Conservation (phyloP, 64 coral and sea anemone genomes). For the Dendrophyllia cribrosa region DNA sequence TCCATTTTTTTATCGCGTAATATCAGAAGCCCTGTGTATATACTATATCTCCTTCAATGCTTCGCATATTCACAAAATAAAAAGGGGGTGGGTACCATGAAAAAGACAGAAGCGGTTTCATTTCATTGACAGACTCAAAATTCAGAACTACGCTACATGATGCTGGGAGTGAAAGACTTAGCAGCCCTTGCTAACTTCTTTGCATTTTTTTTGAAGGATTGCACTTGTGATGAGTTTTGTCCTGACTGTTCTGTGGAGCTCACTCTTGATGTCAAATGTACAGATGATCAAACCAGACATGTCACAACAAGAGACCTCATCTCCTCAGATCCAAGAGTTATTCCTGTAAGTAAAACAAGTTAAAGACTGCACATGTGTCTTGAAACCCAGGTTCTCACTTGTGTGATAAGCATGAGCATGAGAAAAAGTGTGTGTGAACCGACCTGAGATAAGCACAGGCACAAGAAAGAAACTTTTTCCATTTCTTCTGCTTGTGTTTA, state of each 20-base stretch:
- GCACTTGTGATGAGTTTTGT: slow-evolving; percentile 98
- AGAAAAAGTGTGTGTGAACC: too few species aligned
- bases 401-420: too few species aligned
- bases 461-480: too few species aligned
- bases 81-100: too few species aligned
- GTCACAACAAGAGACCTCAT: slow-evolving; percentile 92
- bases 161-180: slow-evolving; percentile 23
- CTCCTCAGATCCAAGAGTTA: slow-evolving; percentile 82
- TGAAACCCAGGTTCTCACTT: too few species aligned
- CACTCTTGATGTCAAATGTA: slow-evolving; percentile 95
- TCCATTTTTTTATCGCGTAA: too few species aligned
- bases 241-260: slow-evolving; percentile 95
- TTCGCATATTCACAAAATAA: too few species aligned
- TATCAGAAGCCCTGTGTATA: too few species aligned
- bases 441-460: too few species aligned
- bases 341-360: slow-evolving; percentile 69
- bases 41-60: too few species aligned
- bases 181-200: neutral
- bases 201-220: slow-evolving; percentile 73
- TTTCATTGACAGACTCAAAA: neutral
- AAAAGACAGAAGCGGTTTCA: too few species aligned
- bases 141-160: neutral
- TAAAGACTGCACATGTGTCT: neutral
- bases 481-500: too few species aligned
- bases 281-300: slow-evolving; percentile 96